These are phyloP conservation scores for Formicarius rufipectus DNA, from an alignment of 2,113 vertebrate genomes.

Conservation along the genomic window DNA sequence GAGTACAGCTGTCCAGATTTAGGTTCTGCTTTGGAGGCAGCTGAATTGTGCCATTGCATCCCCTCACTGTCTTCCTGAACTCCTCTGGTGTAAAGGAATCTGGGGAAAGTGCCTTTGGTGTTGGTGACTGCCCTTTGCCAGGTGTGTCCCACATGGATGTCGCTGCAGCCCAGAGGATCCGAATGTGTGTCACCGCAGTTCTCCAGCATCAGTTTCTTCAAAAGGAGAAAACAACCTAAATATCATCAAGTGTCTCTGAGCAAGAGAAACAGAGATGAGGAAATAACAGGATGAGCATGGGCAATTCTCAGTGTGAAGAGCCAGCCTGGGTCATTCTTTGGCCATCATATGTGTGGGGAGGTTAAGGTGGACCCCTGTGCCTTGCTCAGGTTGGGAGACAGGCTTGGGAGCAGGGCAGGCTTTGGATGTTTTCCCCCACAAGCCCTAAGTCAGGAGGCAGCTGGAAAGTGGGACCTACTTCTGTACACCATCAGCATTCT, in stretches of 20 bases:
- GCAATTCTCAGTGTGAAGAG: not conserved
- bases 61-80: not conserved
- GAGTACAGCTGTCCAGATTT: not conserved
- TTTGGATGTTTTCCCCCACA: accelerated
- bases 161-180: not conserved
- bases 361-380: not conserved
- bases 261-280: not conserved
- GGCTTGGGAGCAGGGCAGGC: not conserved
- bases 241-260: not conserved
- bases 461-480: not conserved
- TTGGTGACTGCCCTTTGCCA: not conserved
- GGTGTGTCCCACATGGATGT: not conserved
- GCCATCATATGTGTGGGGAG: not conserved
- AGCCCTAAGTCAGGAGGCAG: not conserved
- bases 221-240: not conserved
- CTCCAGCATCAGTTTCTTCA: not conserved
- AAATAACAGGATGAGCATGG: not conserved
- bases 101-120: not conserved
- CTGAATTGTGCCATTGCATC: not conserved
- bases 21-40: not conserved
- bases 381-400: not conserved
- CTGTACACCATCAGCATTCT: not conserved
- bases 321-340: accelerated
- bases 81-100: not conserved
- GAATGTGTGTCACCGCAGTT: not conserved